Percentiles rank a stretch among this genome's conserved stretches.
These are phyloP conservation scores for Heliocidaris tuberculata DNA, from an alignment of 35 echinoderm and acorn worm species.

Conservation along the genomic window DNA sequence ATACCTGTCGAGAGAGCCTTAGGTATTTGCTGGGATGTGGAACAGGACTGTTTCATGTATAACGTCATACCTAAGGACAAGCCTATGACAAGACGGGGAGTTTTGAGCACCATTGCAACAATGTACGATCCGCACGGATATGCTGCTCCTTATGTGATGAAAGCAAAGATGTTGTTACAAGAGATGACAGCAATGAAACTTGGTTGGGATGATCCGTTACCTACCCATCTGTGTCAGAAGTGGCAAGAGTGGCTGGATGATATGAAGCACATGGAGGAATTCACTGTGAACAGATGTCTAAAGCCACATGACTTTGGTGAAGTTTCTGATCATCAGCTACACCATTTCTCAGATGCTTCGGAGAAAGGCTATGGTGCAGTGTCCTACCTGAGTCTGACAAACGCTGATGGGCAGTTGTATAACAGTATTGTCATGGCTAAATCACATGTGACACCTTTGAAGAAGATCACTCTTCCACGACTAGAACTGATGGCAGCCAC, in stretches of 20 bases:
- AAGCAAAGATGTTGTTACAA: conserved; percentile 56
- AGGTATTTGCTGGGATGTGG: conserved; percentile 55
- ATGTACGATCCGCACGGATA: conserved; percentile 65
- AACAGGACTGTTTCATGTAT: conserved; percentile 50
- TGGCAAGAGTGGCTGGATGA: conserved; percentile 64
- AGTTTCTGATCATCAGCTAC: conserved; percentile 42
- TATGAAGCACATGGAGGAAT: conserved; percentile 5
- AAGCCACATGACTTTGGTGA: conserved; percentile 45
- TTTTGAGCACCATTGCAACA: conserved; percentile 49
- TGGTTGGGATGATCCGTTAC: conserved; percentile 64
- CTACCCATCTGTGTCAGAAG: neutral
- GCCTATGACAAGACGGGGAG: conserved; percentile 56
- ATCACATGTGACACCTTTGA: conserved; percentile 23
- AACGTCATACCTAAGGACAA: conserved; percentile 32
- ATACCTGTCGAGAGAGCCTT: conserved; percentile 59
- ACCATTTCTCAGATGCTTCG: conserved; percentile 78
- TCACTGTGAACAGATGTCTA: conserved; percentile 58
- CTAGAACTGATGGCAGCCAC: conserved; percentile 59
- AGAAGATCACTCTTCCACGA: conserved; percentile 49
- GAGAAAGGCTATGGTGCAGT: conserved; percentile 61
- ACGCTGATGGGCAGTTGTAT: conserved; percentile 28
- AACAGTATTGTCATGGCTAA: conserved; percentile 62
- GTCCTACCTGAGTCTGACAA: conserved; percentile 49
- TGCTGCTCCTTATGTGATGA: conserved; percentile 47
- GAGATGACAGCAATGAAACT: conserved; percentile 30